Evolutionary conservation across 1,140 invertebrate species (phyloP), one percentile per base, ranked within the genome.

Genomic region (Microplitis mediator): DNA sequence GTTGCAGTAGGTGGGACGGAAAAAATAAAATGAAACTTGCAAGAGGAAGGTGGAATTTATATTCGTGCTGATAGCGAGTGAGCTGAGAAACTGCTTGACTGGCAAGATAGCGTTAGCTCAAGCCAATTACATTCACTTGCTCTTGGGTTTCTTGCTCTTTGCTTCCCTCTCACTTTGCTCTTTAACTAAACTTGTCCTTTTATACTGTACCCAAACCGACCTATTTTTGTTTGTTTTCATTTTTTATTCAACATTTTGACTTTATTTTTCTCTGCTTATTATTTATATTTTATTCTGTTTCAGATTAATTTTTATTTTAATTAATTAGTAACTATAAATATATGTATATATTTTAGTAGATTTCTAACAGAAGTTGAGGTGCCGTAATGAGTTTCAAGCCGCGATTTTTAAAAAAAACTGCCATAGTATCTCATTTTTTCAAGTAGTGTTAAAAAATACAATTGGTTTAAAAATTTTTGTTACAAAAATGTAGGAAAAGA

Each of bases 91-190:
- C 77, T 83, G 81, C 82, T 82, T 80, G 80, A 82, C 80, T 80
- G 76, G 82, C 77, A 80, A 82, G 81, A 85, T 83, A 82, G 79
- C 77, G 75, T 76, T 77, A 73, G 75, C 77, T 80, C 77, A 77
- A 83, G 79, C 84, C 82, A 84, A 85, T 85, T 84, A 84, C 80
- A 84, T 84, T 84, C 81, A 85, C 82, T 84, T 79, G 80, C 78
- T 69, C 52, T 69, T 39, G 69, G 50, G 36, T 52, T 66, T 66
- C 35, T 16, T 56, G 16, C 4, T 14, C 66, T 60, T 34, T 23
- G 32, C 32, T 39, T 66, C 16, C 51, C 36, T 63, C 45, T 51
- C 23, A 39, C 9, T 35, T 64, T 32, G 8, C 39, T 32, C 39
- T 68, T 61, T 68, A 54, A 13, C 54, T 51, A 14, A 60, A 66